Conservation (phyloP, 2,888 invertebrate genomes). For the Gari tellinella region DNA sequence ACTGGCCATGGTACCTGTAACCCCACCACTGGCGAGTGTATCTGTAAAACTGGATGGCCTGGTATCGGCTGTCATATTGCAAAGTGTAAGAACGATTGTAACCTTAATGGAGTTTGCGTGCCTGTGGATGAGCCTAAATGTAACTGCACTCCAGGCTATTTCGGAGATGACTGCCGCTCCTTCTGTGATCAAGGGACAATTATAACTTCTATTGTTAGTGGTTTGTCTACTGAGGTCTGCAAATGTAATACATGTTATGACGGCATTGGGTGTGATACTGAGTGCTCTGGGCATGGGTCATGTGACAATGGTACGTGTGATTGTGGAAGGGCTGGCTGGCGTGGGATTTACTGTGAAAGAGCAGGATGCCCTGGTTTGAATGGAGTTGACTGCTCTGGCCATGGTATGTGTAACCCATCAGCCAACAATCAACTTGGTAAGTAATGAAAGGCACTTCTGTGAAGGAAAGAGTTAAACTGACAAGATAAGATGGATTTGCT, state of each 20-base stretch:
- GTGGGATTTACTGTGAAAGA: slow-evolving; percentile 68
- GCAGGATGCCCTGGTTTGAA: slow-evolving; percentile 71
- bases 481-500: no score
- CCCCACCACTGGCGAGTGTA: slow-evolving; percentile 56
- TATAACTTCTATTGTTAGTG: slow-evolving; percentile 14
- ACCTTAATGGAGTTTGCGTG: slow-evolving; percentile 62
- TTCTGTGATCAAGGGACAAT: slow-evolving; percentile 55
- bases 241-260: slow-evolving; percentile 65
- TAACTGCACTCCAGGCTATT: slow-evolving; percentile 45
- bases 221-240: slow-evolving; percentile 50
- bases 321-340: slow-evolving; percentile 69
- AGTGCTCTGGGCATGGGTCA: slow-evolving; percentile 50
- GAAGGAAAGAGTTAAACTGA: not conserved
- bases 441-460: no score
- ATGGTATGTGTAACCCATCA: slow-evolving; percentile 37
- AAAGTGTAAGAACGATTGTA: slow-evolving; percentile 70
- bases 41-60: slow-evolving; percentile 68
- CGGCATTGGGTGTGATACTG: slow-evolving; percentile 51
- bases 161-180: slow-evolving; percentile 48
- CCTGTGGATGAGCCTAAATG: slow-evolving; percentile 46
- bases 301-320: slow-evolving; percentile 63
- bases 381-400: slow-evolving; percentile 65
- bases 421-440: no score
- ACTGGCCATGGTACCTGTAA: slow-evolving; percentile 69
- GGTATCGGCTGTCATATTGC: slow-evolving; percentile 68